phyloP scores from a whole-genome alignment of 2,888 invertebrate genomes.

The Acleris holmiana region DNA sequence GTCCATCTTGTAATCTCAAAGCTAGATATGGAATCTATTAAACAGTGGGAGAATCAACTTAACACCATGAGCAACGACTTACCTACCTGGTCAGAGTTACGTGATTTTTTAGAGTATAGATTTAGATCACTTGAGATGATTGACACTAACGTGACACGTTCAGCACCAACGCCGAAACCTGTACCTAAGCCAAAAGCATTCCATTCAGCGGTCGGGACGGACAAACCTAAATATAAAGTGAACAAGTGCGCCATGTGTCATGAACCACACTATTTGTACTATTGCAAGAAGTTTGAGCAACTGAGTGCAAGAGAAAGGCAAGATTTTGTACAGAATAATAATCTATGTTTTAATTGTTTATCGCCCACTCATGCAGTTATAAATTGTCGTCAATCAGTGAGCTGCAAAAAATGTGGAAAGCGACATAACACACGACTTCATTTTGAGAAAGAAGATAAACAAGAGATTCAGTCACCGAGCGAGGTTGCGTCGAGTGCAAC shows the following conservation, averaged over 20 bases:
- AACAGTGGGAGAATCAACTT: slow-evolving; percentile 14
- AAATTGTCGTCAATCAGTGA: slow-evolving; percentile 5
- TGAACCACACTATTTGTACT: slow-evolving; percentile 6
- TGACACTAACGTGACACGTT: slow-evolving; percentile 5
- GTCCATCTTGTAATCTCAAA: slow-evolving; percentile 4
- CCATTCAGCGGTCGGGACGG: neutral
- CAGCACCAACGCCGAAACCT: slow-evolving; percentile 3
- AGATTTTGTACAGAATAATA: slow-evolving; percentile 10
- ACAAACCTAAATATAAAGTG: slow-evolving; percentile 1
- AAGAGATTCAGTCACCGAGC: neutral
- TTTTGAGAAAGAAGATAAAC: neutral
- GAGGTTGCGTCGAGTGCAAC: slow-evolving; percentile 2
- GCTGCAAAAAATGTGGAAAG: slow-evolving; percentile 9
- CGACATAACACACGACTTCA: slow-evolving; percentile 10
- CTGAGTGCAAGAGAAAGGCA: slow-evolving; percentile 1
- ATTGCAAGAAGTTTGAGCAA: slow-evolving; percentile 2
- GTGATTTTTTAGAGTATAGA: slow-evolving; percentile 7
- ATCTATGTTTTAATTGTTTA: slow-evolving; percentile 13
- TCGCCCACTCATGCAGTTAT: slow-evolving; percentile 5
- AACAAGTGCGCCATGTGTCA: slow-evolving; percentile 6
- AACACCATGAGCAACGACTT: slow-evolving; percentile 3
- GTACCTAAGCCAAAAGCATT: slow-evolving; percentile 4
- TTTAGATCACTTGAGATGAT: slow-evolving; percentile 16
- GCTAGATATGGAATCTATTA: slow-evolving; percentile 9
- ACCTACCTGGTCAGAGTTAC: slow-evolving; percentile 13